Conservation (phyloP, 2,797 vertebrate species). For the Propithecus perrieri region DNA sequence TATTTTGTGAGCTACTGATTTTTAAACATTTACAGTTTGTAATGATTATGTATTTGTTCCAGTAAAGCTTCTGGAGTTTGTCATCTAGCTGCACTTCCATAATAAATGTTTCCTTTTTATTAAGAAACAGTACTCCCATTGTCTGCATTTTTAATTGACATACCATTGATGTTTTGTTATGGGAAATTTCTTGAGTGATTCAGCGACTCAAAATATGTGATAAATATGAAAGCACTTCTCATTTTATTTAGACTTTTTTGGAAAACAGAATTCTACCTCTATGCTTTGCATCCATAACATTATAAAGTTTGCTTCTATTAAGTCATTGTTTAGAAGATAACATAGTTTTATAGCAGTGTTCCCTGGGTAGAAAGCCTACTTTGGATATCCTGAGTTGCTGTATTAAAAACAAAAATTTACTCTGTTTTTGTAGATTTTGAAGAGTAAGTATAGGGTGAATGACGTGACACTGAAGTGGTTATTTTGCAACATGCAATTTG, state of each 20-base stretch:
- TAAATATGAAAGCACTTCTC: background rate
- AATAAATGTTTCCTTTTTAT: constrained; percentile 25
- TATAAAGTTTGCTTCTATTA: constrained; percentile 42
- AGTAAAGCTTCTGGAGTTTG: background rate
- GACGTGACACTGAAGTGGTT: background rate
- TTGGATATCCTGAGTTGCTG: background rate
- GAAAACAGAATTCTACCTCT: constrained; percentile 31
- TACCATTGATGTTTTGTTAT: background rate
- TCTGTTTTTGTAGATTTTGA: constrained; percentile 3
- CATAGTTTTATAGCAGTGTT: background rate
- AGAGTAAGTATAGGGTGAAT: background rate
- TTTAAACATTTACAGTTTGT: background rate
- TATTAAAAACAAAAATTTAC: constrained; percentile 21
- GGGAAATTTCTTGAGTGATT: constrained; percentile 36
- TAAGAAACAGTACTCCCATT: background rate
- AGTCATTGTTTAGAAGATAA: constrained; percentile 2
- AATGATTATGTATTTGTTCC: background rate
- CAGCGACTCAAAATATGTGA: constrained; percentile 25
- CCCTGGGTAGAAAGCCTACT: constrained; percentile 24
- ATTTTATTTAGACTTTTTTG: constrained; percentile 3
- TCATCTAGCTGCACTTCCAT: constrained; percentile 20
- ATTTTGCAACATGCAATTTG: constrained; percentile 1
- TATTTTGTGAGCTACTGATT: constrained; percentile 21
- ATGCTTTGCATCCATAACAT: background rate
- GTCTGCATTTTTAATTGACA: constrained; percentile 26